Conservation (phyloP, 2,888 invertebrate species). For the Cryptophagus acutangulus region DNA sequence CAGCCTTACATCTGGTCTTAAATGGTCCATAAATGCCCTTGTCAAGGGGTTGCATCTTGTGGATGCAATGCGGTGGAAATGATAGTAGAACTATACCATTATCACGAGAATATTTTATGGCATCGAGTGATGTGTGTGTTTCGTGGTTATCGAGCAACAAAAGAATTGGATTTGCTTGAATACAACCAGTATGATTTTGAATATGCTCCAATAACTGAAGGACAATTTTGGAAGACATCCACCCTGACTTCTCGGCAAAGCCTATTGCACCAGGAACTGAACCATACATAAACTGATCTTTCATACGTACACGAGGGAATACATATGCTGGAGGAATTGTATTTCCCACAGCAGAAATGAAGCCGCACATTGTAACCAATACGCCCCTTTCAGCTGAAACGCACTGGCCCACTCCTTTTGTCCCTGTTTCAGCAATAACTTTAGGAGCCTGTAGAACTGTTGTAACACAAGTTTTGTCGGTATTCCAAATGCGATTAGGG, state of each 20-base stretch:
- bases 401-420: neutral
- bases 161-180: constrained; percentile 10
- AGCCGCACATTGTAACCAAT: neutral
- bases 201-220: constrained; percentile 7
- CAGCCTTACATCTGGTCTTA: constrained; percentile 31
- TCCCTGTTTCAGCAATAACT: neutral
- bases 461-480: constrained; percentile 8
- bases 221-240: constrained; percentile 10
- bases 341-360: neutral
- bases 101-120: constrained; percentile 29
- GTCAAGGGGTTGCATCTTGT: constrained; percentile 34
- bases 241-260: constrained; percentile 6
- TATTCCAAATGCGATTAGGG: constrained; percentile 3
- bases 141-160: constrained; percentile 18
- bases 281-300: constrained; percentile 8
- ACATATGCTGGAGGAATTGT: neutral
- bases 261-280: constrained; percentile 3
- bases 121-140: constrained; percentile 12
- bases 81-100: constrained; percentile 36
- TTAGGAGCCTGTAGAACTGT: constrained; percentile 9
- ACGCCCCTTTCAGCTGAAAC: neutral
- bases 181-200: constrained; percentile 12
- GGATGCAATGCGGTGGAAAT: constrained; percentile 38
- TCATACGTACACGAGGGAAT: constrained; percentile 2
- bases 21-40: constrained; percentile 27